Evolutionary conservation across 1,140 invertebrate genomes (phyloP), one percentile per base, ranked within the genome.

Genomic region (Caenorhabditis brenneri): DNA sequence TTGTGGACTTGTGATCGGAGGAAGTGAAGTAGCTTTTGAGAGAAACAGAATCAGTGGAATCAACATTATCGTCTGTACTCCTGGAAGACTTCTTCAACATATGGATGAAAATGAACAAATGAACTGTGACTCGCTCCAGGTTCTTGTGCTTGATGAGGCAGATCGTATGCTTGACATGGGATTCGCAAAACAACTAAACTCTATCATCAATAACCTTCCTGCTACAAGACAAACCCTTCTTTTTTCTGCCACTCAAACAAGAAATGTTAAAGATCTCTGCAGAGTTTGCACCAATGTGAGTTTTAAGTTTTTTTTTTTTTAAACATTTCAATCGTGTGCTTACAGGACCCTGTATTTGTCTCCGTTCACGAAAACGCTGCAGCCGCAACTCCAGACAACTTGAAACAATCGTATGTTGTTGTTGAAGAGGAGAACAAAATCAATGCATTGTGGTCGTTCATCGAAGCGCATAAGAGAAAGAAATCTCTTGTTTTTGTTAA

Each of bases 231-330:
- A 98, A 92, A 99, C 96, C 0, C 91, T 99, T 5, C 91, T 99
- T 2, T 99, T 98, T 92, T 99, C 97, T 58, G 98, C 98, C 0
- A 99, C 98, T n/a, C 97, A 99, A 93, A 99, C 97, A 31, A 97
- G 95, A 93, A 95, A 92, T 58, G 95, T 98, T 0, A 95, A 95
- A 91, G 96, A 98, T 92, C 93, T 99, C 86, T 95, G 95, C 1
- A 92, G 84, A 33, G 84, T 85, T 33, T 85, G 84, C 31, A 81
- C 84, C 3, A 81, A 81, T 42, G 84, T 81, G 33, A 53, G 46
- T n/a, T n/a, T n/a, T n/a, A n/a, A n/a, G n/a, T n/a, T n/a, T n/a
- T 33, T 36, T 53, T 22, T 1, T 0, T 16, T 29, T n/a, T 42
- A 5, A 42, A 42, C 12, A 42, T 42, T 7, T 48, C 29, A 36